Evolutionary conservation across 2,113 vertebrate genomes (phyloP), one percentile per base, ranked within the genome.

Genomic region (Tenrec ecaudatus): DNA sequence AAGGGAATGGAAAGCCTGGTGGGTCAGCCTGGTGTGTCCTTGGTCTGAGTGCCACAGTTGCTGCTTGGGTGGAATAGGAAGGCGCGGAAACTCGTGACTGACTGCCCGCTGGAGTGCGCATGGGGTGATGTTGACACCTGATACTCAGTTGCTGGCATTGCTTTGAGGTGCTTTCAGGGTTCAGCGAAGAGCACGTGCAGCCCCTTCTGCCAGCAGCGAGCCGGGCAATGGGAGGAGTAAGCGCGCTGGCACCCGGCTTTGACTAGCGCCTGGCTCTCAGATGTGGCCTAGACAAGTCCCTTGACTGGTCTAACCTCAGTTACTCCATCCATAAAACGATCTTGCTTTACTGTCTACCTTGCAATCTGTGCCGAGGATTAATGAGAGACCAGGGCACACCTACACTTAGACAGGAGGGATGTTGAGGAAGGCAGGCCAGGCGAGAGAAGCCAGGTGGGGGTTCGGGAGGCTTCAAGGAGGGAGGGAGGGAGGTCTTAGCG

Each of bases 401-500:
- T 53, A 53, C 40, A 7, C 40, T 40, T 40, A 40, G 40, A 40
- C 22, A 33, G 71, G 17, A 6, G 36, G 17, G 25, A 14, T 29
- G 64, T n/a, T 2, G 53, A 10, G n/a, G 1, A 68, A 47, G 22
- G 40, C n/a, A 60, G 9, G 43, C 68, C 9, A 8, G 27, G 5
- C 19, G 57, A 58, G 29, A 15, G 78, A n/a, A 38, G 4, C 58
- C 76, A 17, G 0, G 58, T 29, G 16, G 5, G 40, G 40, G 3
- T 38, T 31, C 4, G 19, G 36, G 60, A 75, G 62, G 14, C 8
- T 0, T 62, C 27, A 3, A 0, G 2, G 31, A 11, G 0, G 2
- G 31, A 11, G 58, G n/a, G 64, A 86, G 66, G 33, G 57, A 29
- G 25, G 40, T 11, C 38, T 12, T 20, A 66, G 62, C 78, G 33